Percentiles rank a stretch among this genome's conserved stretches.
Conservation (phyloP, 2,113 vertebrate species). For the Hemibagrus wyckioides region DNA sequence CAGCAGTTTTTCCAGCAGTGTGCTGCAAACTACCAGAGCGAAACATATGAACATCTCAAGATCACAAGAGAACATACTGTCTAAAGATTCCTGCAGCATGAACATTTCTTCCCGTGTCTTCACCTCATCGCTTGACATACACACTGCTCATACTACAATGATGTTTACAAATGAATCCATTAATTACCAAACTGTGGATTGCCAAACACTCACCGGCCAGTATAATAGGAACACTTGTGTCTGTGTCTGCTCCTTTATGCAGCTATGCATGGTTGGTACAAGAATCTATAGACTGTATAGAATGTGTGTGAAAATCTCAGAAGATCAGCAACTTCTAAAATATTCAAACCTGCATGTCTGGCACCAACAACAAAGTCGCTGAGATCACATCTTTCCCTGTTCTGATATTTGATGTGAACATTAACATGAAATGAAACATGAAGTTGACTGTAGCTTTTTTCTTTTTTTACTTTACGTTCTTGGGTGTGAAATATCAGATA, state of each 20-base stretch:
- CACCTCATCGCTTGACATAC: neutral
- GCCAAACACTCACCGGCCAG: neutral
- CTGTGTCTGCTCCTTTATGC: neutral
- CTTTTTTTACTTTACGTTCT: neutral
- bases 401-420: neutral
- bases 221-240: neutral
- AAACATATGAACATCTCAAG: conserved; percentile 26
- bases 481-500: neutral
- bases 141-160: neutral
- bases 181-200: neutral
- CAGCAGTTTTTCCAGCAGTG: conserved; percentile 35
- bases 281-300: neutral
- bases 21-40: neutral
- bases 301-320: neutral
- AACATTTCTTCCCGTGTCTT: neutral
- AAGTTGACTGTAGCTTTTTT: neutral
- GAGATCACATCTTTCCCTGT: neutral
- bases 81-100: neutral
- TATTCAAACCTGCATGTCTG: neutral
- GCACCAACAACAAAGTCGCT: neutral
- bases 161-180: neutral
- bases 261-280: neutral
- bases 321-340: neutral
- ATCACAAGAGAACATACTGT: neutral
- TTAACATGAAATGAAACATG: neutral